Evolutionary conservation across 2,888 invertebrate species (phyloP), one percentile per base, ranked within the genome.

Genomic region (Nomada goodeniana): DNA sequence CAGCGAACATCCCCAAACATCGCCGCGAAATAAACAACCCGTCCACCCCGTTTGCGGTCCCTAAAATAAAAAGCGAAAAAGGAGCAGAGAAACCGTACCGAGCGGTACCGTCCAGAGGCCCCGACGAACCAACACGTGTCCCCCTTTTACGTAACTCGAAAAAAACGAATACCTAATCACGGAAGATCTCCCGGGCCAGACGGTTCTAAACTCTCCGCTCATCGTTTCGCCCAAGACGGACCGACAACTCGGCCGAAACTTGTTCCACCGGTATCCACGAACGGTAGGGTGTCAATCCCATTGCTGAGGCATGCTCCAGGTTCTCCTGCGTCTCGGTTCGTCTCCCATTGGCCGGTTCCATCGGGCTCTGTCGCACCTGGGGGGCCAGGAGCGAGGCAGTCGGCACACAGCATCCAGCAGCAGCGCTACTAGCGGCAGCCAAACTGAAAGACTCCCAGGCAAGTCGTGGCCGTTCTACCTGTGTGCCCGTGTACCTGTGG

Each of bases 351-450:
- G 86, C 87, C 73, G 69, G 77, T 72, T 73, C 70, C 67, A 50
- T 70, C 79, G 69, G 55, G 63, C 85, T 87, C 85, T 71, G 82
- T 86, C 77, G 75, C 86, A 73, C 87, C 55, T 57, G 64, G 72
- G 57, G 64, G 76, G 70, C 53, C 82, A 76, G 79, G 85, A 76
- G 82, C 81, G 89, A 87, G 86, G 83, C 87, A 89, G 89, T 87
- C 84, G 84, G 83, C 89, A 84, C 90, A 85, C 93, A 93, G 93
- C 93, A 93, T 93, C 93, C 93, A 93, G 92, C 93, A 91, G 92
- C 93, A 92, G 92, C 93, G 93, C 92, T 92, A 92, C 93, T 90
- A 92, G 93, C 93, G 93, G 93, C 92, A 91, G 92, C 92, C 90
- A 87, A 91, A 91, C 89, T 89, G 90, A 91, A 91, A 91, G 92